Evolutionary conservation across 2,888 invertebrate species (phyloP).

Genomic region (Tigriopus californicus): DNA sequence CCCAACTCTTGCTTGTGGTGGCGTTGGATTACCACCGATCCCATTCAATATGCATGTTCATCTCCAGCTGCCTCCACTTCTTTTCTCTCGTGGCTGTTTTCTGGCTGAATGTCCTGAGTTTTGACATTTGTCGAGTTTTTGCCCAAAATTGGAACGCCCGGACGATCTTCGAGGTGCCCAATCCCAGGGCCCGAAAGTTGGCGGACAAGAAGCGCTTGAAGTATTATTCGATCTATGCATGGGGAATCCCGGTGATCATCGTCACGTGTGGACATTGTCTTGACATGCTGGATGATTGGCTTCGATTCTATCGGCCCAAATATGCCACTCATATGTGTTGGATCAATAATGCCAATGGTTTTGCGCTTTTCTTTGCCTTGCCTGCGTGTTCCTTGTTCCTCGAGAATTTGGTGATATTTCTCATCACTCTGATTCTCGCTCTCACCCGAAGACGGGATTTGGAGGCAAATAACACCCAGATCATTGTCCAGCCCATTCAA

Average conservation of each 20-base stretch:
- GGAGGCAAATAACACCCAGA: background rate
- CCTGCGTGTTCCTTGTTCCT: background rate
- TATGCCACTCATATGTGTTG: slow-evolving; percentile 4
- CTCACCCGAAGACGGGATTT: background rate
- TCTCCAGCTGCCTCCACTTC: slow-evolving; percentile 1
- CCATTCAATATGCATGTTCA: slow-evolving; percentile 12
- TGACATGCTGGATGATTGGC: background rate
- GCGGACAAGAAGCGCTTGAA: slow-evolving; percentile 4
- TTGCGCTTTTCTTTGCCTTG: background rate
- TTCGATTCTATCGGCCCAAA: background rate
- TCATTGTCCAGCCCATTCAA: background rate
- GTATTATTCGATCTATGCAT: slow-evolving; percentile 8
- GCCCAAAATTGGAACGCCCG: background rate
- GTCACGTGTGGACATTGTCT: background rate
- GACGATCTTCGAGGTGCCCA: too few relatives aligned
- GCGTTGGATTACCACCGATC: background rate
- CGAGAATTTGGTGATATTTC: background rate
- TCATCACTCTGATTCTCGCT: background rate
- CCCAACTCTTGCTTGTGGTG: background rate
- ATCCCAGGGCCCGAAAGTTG: too few relatives aligned
- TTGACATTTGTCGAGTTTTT: background rate
- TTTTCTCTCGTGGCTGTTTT: background rate
- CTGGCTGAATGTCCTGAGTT: slow-evolving; percentile 3
- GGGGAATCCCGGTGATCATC: slow-evolving; percentile 4
- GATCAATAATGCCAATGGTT: slow-evolving; percentile 4